phyloP scores from a whole-genome alignment of 2,888 invertebrate species.

The Clitarchus hookeri region DNA sequence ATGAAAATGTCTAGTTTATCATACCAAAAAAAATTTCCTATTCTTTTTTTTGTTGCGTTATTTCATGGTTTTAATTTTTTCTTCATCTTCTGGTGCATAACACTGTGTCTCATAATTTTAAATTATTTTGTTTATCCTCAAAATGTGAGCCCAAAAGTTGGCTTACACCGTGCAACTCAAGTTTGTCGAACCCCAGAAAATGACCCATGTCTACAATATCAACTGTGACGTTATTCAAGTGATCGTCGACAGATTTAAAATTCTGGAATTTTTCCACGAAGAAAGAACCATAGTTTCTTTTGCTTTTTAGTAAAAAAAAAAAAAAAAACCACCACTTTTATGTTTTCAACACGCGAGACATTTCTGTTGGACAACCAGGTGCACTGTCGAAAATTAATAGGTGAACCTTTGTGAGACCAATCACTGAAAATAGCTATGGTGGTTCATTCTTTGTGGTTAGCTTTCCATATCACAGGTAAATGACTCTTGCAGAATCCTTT shows the following conservation, averaged over 20 bases:
- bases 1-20: too few species aligned
- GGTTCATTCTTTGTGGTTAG: not conserved
- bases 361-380: not conserved
- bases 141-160: not conserved
- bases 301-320: not conserved
- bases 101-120: not conserved
- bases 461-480: not conserved
- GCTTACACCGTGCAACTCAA: not conserved
- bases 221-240: not conserved
- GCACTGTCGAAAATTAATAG: not conserved
- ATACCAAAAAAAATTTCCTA: too few species aligned
- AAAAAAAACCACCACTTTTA: not conserved
- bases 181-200: not conserved
- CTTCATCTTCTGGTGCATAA: not conserved
- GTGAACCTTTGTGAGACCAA: not conserved
- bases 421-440: not conserved
- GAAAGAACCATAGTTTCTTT: not conserved
- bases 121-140: not conserved
- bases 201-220: not conserved
- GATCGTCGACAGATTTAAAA: not conserved
- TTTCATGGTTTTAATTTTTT: too few species aligned
- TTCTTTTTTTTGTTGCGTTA: too few species aligned
- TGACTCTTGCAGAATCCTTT: not conserved
- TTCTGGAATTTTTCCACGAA: not conserved
- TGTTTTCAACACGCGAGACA: not conserved